Base-by-base conservation (phyloP, 2,888 invertebrate species). In the Diarsia rubi region DNA sequence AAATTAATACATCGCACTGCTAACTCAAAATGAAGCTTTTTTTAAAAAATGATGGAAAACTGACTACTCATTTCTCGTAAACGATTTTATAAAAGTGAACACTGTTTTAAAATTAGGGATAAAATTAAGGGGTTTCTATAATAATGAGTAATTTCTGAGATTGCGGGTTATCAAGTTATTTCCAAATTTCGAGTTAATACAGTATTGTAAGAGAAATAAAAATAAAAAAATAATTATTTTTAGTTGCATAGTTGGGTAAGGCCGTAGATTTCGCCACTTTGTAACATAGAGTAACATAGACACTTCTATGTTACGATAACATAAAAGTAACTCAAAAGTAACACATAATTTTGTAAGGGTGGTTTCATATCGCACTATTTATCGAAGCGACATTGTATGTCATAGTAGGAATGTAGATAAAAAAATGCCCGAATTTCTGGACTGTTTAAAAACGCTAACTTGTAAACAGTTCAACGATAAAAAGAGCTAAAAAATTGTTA, bases 91-190 rank as follows among this genome's bases (percentile, higher is more conserved):
- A 67, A 44, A 67, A 67, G 44, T 57, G 57, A 67, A 67, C 24
- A 67, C 0, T 57, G 44, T 57, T 42, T 57, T 57, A 67, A 44
- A 44, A 57, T 67, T 21, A 67, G 44, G 24, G 11, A 67, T 54
- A 67, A 44, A 57, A 57, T 44, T 67, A 57, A 67, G 24, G 57
- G 44, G 44, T 57, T 67, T 66, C 66, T 66, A 14, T 66, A 52
- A 52, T 52, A 54, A 66, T 52, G 66, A 66, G n/a, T 66, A 52
- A 37, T 66, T 19, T 66, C 52, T n/a, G 52, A 66, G 42, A 66
- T 66, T 54, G 52, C 66, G 14, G 66, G 52, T 66, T 52, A 52
- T 52, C n/a, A 67, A 67, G 42, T 67, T 67, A 67, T 67, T 57
- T 67, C 67, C 19, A 45, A 57, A 44, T 67, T 67, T 57, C 3